Base-by-base conservation (phyloP, 2,888 invertebrate species). In the Cyclophora albipunctata region DNA sequence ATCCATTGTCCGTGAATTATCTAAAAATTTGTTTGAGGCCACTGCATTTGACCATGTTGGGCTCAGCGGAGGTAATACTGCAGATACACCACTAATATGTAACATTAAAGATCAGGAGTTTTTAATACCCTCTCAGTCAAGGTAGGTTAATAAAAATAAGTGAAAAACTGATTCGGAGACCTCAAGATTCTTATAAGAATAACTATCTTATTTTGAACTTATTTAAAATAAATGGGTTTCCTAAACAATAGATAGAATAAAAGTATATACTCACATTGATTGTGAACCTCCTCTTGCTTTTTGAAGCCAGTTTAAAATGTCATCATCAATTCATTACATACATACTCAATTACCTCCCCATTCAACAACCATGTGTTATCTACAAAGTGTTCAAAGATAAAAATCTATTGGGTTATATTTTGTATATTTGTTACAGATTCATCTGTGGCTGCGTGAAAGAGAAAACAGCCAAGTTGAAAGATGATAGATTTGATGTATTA, bases 401-500 rank as follows among this genome's bases (percentile, higher is more conserved):
- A 20, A 20, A 1, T 1, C 20, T 20, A 20, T 20, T 20, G 20
- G 1, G 20, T 1, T 20, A 20, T 20, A 1, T 20, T 20, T 20
- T 20, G 2, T 20, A 20, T 20, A 20, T 20, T 47, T 42, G 46
- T 71, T 93, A 82, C 69, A 93, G 93, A 61, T 92, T 92, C 71
- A 90, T 92, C 63, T 89, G 94, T 59, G 84, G 84, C 20, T 84
- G 92, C 58, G 88, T 94, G 0, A 75, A 78, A n/a, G 75, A 89
- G 46, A 84, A 90, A 60, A 80, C 91, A 45, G 63, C 78, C 34
- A 79, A 84, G 51, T 71, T 91, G 42, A 50, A 66, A 34, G 81
- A 84, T 4, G 74, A 75, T 50, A 87, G 85, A 53, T 98, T 91
- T 89, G 95, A 98, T 77, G 85, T 97, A 48, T 90, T 99, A 47